Evolutionary conservation across 2,113 vertebrate genomes (phyloP).

Genomic region (Pontoporia blainvillei): DNA sequence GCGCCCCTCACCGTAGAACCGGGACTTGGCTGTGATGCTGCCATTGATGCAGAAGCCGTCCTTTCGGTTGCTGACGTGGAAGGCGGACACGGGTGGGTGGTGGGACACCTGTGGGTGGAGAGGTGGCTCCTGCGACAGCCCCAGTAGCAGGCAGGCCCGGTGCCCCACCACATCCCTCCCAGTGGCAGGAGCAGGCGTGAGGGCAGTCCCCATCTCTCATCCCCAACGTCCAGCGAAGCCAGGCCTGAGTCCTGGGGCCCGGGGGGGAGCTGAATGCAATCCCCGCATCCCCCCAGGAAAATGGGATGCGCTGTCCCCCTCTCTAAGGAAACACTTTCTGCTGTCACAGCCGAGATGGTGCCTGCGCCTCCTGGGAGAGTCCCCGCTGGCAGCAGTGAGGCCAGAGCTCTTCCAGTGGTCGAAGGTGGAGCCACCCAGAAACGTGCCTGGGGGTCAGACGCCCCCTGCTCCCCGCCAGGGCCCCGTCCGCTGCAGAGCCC

Average conservation of each 20-base stretch:
- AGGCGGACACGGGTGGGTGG: slow-evolving; percentile 95
- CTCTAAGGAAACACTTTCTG: not conserved
- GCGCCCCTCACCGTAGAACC: slow-evolving; percentile 91
- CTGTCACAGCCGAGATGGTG: not conserved
- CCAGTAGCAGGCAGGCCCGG: rapidly evolving
- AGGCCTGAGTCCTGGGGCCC: not conserved
- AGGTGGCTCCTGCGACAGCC: rapidly evolving
- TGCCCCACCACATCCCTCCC: rapidly evolving
- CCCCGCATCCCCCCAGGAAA: not conserved
- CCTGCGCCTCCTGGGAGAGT: not conserved
- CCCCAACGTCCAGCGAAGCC: rapidly evolving
- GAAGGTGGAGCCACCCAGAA: rapidly evolving
- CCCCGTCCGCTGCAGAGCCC: rapidly evolving
- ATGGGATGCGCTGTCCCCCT: rapidly evolving
- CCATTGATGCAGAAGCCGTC: slow-evolving; percentile 94
- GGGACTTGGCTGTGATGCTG: slow-evolving; percentile 94
- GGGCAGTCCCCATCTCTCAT: not conserved
- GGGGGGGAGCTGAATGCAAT: not conserved
- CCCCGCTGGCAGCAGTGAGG: rapidly evolving
- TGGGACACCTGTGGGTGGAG: slow-evolving; percentile 90
- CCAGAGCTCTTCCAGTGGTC: rapidly evolving
- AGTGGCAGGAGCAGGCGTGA: rapidly evolving
- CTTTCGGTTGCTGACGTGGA: slow-evolving; percentile 95
- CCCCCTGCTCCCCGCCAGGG: rapidly evolving
- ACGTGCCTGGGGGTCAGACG: rapidly evolving